These are phyloP conservation scores for Phylloscopus trochilus DNA, from an alignment of 2,113 vertebrate genomes.

Conservation along the genomic window DNA sequence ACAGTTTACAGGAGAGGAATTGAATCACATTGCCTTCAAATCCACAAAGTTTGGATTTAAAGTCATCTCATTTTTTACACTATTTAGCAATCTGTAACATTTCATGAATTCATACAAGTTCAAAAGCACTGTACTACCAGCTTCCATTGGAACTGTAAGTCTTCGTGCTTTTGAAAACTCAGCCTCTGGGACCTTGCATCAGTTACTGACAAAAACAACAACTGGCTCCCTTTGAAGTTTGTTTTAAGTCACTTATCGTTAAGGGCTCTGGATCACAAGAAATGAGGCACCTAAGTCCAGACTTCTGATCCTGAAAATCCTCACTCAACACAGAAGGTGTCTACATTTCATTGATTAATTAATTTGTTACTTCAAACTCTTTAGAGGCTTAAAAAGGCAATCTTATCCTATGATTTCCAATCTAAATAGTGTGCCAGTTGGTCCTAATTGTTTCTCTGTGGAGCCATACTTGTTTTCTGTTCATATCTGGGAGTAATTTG, in stretches of 20 bases:
- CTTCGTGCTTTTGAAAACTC: not conserved
- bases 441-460: slow-evolving; percentile 19
- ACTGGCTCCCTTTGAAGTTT: not conserved
- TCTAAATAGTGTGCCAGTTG: not conserved
- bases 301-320: slow-evolving; percentile 26
- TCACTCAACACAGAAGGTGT: not conserved
- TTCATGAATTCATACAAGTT: not conserved
- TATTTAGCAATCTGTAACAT: not conserved
- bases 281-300: not conserved
- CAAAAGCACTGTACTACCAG: not conserved
- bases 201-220: not conserved
- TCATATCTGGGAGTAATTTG: not conserved
- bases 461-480: not conserved
- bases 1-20: not conserved
- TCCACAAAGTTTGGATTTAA: not conserved
- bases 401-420: not conserved
- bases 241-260: not conserved
- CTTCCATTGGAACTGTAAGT: not conserved
- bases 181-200: not conserved
- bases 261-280: not conserved
- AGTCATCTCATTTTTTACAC: not conserved
- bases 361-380: slow-evolving; percentile 26
- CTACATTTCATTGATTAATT: not conserved
- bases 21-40: not conserved
- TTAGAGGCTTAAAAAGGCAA: not conserved